These are phyloP conservation scores for Drosophila colorata DNA, from an alignment of 2,888 invertebrate genomes.

Conservation along the genomic window DNA sequence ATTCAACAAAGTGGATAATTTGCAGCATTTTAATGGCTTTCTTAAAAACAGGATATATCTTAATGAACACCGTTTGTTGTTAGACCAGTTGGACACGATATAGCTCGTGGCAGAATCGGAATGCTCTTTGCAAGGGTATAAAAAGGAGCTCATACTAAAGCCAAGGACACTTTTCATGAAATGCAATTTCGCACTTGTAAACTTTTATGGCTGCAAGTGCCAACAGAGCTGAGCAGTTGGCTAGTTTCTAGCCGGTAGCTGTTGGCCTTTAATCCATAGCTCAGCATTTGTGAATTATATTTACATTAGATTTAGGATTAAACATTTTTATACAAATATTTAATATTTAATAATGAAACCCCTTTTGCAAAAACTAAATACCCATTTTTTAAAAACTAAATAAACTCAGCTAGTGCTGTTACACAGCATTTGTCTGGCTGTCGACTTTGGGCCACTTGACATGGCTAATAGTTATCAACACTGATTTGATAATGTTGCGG, in stretches of 20 bases:
- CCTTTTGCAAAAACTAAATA: too few species aligned
- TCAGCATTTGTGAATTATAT: neutral
- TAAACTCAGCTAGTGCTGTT: neutral
- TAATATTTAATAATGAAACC: too few species aligned
- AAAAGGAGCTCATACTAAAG: conserved; percentile 55
- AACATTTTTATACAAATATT: too few species aligned
- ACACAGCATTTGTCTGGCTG: neutral
- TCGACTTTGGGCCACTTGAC: neutral
- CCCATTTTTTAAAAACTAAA: neutral
- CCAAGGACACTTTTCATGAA: conserved; percentile 78
- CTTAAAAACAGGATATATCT: too few species aligned
- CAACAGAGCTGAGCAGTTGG: conserved; percentile 27
- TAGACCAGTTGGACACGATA: too few species aligned
- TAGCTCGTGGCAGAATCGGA: too few species aligned
- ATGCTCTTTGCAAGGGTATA: conserved; percentile 3
- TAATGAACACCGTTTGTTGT: too few species aligned
- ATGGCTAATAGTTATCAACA: conserved; percentile 18
- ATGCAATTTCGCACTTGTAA: conserved; percentile 80
- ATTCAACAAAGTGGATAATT: too few species aligned
- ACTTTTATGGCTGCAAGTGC: conserved; percentile 71
- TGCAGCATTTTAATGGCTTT: too few species aligned
- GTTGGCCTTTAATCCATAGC: neutral
- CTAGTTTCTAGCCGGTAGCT: conserved; percentile 22
- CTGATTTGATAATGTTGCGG: conserved; percentile 33
- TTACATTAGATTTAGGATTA: too few species aligned